These are phyloP conservation scores for Taeniopygia guttata DNA, from an alignment of 2,797 vertebrate genomes.

Conservation along the genomic window DNA sequence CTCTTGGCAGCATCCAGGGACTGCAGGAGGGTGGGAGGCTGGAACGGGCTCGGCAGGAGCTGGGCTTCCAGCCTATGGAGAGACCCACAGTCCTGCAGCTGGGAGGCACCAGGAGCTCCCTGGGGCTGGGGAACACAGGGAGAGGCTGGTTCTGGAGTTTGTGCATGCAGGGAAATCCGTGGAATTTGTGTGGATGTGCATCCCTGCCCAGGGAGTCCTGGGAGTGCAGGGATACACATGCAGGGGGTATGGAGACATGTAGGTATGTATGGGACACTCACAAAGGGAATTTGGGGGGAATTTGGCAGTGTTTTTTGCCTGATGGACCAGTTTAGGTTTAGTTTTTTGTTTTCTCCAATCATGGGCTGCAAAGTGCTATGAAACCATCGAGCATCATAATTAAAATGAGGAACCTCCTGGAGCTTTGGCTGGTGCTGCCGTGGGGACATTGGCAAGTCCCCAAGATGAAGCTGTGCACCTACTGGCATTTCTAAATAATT, in stretches of 20 bases:
- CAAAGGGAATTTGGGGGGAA: neutral
- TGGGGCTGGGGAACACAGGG: no score
- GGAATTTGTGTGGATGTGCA: neutral
- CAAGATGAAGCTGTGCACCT: neutral
- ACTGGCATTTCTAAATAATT: neutral
- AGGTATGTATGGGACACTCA: neutral
- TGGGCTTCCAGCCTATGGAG: neutral
- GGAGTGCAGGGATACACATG: neutral
- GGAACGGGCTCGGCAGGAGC: neutral
- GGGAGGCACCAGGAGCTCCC: neutral
- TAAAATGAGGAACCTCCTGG: neutral
- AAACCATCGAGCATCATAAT: neutral
- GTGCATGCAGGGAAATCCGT: neutral
- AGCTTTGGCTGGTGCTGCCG: neutral
- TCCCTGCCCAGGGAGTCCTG: neutral
- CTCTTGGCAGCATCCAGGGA: neutral
- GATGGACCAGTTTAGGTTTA: neutral
- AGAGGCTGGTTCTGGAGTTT: neutral
- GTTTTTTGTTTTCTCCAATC: neutral
- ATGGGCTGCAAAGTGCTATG: neutral
- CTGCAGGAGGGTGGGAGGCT: neutral
- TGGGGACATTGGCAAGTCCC: neutral
- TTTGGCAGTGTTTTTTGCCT: neutral
- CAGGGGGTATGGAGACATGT: neutral
- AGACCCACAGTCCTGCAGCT: neutral